Evolutionary conservation across 2,113 vertebrate genomes (phyloP).

Genomic region (Sus scrofa): T2T-Sscrofa CM000814.6:132152001-132152500

Average conservation of each 20-base stretch:
- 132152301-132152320: not conserved
- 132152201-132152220: not conserved
- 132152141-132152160: not conserved
- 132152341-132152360: not conserved
- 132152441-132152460: not conserved
- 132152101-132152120: not conserved
- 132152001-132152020: not conserved
- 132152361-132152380: not conserved
- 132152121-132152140: not conserved
- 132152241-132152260: not conserved
- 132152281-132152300: not conserved
- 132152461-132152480: not conserved
- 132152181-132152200: not conserved
- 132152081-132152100: constrained; percentile 33
- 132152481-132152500: not conserved
- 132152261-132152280: not conserved
- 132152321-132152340: not conserved
- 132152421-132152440: not conserved
- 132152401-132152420: not conserved
- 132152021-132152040: not conserved
- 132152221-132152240: not conserved
- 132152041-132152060: not conserved
- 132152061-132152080: not conserved
- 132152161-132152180: not conserved
- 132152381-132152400: not conserved